Percentiles rank a stretch among this genome's conserved stretches.
These are phyloP conservation scores for Pipistrellus kuhlii DNA, from an alignment of 2,797 vertebrate genomes.

Conservation along the genomic window DNA sequence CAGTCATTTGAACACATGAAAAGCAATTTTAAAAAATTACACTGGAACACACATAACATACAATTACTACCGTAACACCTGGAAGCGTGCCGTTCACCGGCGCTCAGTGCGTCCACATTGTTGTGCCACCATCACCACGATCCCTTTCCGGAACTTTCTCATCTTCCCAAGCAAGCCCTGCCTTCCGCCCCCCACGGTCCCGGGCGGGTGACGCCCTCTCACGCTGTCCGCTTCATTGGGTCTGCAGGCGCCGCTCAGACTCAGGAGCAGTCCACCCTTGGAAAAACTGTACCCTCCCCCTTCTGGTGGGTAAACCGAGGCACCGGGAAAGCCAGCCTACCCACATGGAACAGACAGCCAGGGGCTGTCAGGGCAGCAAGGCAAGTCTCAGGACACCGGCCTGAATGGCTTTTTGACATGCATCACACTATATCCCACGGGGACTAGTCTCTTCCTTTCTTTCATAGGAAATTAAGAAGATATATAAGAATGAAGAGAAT, in stretches of 20 bases:
- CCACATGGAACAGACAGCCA: background rate
- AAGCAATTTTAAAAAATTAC: background rate
- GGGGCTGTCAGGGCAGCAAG: background rate
- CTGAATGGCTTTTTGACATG: background rate
- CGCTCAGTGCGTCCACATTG: fast-evolving
- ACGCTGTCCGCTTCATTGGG: fast-evolving
- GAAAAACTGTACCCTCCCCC: background rate
- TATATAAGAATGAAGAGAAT: fast-evolving
- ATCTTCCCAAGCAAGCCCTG: background rate
- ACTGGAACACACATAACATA: fast-evolving
- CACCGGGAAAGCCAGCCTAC: too few relatives aligned
- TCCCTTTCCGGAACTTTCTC: background rate
- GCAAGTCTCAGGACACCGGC: background rate
- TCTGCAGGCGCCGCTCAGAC: background rate
- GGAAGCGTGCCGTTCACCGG: fast-evolving
- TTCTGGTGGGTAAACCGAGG: background rate
- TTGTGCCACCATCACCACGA: fast-evolving
- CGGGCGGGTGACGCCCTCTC: fast-evolving
- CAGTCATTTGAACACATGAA: background rate
- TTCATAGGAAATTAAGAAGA: background rate
- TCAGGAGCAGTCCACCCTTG: background rate
- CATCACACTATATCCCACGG: fast-evolving
- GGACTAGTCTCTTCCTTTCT: background rate
- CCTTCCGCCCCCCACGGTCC: fast-evolving
- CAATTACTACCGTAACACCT: background rate